phyloP scores from a whole-genome alignment of 1,140 invertebrate genomes.

The Meloidogyne floridensis region DNA sequence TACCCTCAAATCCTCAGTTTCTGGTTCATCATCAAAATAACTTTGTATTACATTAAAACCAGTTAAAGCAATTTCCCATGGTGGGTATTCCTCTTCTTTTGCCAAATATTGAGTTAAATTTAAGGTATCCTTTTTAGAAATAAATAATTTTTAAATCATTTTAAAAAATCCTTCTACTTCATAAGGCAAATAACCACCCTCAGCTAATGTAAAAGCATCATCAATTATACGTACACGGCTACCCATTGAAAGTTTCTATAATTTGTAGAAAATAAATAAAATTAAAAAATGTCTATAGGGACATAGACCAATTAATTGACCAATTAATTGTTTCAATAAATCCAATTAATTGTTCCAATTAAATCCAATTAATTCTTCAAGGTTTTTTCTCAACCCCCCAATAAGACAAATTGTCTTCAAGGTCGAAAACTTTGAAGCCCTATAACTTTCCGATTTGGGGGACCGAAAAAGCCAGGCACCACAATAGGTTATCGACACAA shows the following conservation, averaged over 20 bases:
- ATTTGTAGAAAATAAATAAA: not conserved
- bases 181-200: constrained; percentile 53
- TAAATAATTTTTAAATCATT: not conserved
- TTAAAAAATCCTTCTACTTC: constrained; percentile 22
- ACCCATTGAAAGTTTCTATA: constrained; percentile 39
- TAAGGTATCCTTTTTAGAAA: constrained; percentile 29
- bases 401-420: too few species aligned
- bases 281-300: not conserved
- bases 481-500: too few species aligned
- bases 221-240: constrained; percentile 57
- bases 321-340: not conserved
- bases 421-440: too few species aligned
- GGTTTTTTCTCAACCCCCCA: too few species aligned
- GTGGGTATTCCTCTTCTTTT: constrained; percentile 53
- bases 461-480: too few species aligned
- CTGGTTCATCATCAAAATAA: constrained; percentile 59
- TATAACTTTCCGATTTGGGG: too few species aligned
- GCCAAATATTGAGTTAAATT: constrained; percentile 53
- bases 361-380: too few species aligned
- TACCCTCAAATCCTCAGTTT: constrained; percentile 43
- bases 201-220: constrained; percentile 55
- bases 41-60: constrained; percentile 49
- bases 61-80: constrained; percentile 52
- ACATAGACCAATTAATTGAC: not conserved
- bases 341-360: not conserved